Evolutionary conservation across 2,113 vertebrate genomes (phyloP).

Genomic region (Pseudopipra pipra): DNA sequence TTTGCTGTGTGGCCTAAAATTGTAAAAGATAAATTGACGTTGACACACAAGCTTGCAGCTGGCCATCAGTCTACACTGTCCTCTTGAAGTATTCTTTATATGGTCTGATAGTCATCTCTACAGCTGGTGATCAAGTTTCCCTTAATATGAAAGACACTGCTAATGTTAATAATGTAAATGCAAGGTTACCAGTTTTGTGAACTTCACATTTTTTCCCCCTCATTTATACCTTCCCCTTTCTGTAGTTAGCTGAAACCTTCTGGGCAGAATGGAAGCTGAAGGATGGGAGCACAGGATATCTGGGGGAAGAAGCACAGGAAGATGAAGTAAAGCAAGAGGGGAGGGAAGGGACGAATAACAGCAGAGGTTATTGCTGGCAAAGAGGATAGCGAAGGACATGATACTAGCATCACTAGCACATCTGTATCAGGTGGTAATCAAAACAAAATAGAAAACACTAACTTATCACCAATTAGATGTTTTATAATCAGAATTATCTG

Average conservation of each 20-base stretch:
- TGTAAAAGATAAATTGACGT: background rate
- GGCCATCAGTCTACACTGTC: background rate
- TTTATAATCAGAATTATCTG: background rate
- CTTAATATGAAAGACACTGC: background rate
- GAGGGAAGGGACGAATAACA: background rate
- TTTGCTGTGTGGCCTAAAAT: constrained; percentile 37
- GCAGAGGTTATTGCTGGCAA: background rate
- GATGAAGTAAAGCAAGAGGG: background rate
- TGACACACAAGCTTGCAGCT: background rate
- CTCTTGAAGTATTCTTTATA: background rate
- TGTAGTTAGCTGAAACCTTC: background rate
- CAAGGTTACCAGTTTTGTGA: background rate
- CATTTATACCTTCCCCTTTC: background rate
- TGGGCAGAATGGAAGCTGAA: background rate
- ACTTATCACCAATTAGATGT: background rate
- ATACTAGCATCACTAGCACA: background rate
- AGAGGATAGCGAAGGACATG: background rate
- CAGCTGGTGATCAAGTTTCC: background rate
- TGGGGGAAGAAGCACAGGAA: background rate
- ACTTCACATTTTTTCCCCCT: background rate
- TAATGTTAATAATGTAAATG: background rate
- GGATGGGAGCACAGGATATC: background rate
- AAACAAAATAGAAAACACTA: background rate
- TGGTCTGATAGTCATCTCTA: background rate
- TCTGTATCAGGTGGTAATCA: background rate